phyloP scores from a whole-genome alignment of 2,113 vertebrate genomes.

The Aptenodytes forsteri region DNA sequence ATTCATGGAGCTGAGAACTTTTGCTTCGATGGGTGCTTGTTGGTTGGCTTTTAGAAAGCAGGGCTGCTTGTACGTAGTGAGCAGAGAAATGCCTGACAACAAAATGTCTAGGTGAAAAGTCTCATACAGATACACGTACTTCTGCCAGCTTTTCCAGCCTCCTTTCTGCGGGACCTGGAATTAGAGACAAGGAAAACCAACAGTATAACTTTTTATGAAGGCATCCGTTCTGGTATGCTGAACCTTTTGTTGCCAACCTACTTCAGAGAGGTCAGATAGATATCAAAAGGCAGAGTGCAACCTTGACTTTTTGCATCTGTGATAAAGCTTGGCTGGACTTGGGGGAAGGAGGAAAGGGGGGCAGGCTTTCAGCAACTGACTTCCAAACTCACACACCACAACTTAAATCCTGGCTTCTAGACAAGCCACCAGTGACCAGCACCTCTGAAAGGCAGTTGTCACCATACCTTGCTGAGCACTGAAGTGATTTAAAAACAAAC shows the following conservation, averaged over 20 bases:
- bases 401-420: background rate
- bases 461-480: background rate
- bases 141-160: background rate
- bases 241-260: background rate
- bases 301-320: background rate
- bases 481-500: background rate
- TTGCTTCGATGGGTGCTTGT: background rate
- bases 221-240: background rate
- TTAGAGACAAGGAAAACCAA: background rate
- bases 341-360: background rate
- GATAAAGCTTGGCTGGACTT: background rate
- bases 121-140: accelerated
- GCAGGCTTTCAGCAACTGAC: background rate
- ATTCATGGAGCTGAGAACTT: background rate
- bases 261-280: background rate
- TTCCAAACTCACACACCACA: background rate
- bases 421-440: background rate
- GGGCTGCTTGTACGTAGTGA: background rate
- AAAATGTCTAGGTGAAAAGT: background rate
- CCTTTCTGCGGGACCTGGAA: background rate
- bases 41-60: background rate
- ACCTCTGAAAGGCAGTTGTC: background rate
- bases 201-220: background rate
- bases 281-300: background rate
- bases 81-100: background rate